A percentile compares a stretch with the other conserved stretches of the same genome.
These are phyloP conservation scores for Colistium nudipinnis DNA, from an alignment of 2,113 vertebrate genomes.

Conservation along the genomic window DNA sequence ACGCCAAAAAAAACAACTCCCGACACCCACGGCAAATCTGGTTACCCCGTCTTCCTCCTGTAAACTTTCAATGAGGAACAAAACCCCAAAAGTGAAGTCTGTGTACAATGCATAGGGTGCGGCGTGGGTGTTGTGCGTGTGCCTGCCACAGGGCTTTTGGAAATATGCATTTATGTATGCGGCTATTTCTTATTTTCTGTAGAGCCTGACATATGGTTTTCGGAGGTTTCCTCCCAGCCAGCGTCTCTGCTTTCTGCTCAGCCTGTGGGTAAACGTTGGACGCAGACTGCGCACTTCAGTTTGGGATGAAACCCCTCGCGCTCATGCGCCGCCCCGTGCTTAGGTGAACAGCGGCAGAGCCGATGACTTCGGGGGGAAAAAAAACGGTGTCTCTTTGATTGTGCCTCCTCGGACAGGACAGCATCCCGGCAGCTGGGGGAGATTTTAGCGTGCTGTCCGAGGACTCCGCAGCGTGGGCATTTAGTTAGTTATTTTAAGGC, in stretches of 20 bases:
- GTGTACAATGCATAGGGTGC: neutral
- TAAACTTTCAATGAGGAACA: constrained; percentile 25
- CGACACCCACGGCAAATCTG: constrained; percentile 32
- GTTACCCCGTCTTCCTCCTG: constrained; percentile 26
- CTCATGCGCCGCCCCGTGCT: no score
- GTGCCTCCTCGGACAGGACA: constrained; percentile 11
- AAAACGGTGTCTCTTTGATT: constrained; percentile 10
- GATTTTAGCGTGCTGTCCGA: constrained; percentile 23
- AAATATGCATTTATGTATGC: neutral
- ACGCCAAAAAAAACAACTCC: constrained; percentile 35
- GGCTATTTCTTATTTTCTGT: constrained; percentile 20
- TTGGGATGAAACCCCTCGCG: neutral
- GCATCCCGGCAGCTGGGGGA: neutral
- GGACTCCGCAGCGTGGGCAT: neutral
- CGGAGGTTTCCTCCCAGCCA: neutral
- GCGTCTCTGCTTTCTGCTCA: constrained; percentile 3
- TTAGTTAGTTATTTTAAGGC: constrained; percentile 6
- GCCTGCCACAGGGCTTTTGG: neutral
- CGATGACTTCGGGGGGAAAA: neutral
- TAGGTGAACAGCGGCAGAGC: constrained; percentile 1
- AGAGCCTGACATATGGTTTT: neutral
- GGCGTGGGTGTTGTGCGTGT: neutral
- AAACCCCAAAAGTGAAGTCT: constrained; percentile 1
- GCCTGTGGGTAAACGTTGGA: neutral
- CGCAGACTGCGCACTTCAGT: constrained; percentile 3